Conservation (phyloP, 2,113 vertebrate genomes). For the Puma concolor region DNA sequence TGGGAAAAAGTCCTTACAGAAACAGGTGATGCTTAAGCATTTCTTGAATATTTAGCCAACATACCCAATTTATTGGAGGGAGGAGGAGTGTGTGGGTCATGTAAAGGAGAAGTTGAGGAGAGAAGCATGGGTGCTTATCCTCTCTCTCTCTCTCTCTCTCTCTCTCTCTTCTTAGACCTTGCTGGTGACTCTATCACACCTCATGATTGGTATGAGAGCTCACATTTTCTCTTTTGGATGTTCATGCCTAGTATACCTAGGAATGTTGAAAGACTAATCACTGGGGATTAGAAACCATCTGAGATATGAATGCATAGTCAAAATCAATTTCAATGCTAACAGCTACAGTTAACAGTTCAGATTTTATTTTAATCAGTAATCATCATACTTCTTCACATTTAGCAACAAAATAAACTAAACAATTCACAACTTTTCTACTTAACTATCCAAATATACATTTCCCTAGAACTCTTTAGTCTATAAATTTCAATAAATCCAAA, state of each 20-base stretch:
- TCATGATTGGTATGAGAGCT: not conserved
- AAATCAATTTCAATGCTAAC: not conserved
- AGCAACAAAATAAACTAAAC: not conserved
- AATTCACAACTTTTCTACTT: not conserved
- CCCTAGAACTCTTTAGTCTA: not conserved
- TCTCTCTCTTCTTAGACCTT: not conserved
- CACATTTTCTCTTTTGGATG: not conserved
- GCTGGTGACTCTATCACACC: not conserved
- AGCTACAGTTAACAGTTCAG: not conserved
- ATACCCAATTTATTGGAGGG: not conserved
- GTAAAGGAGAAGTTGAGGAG: not conserved
- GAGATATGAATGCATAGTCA: not conserved
- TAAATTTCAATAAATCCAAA: not conserved
- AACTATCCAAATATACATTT: not conserved
- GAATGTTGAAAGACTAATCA: not conserved
- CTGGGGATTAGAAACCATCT: not conserved
- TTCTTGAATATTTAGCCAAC: not conserved
- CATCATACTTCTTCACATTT: not conserved
- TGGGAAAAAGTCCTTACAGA: not conserved
- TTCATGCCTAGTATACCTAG: not conserved
- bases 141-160: not conserved
- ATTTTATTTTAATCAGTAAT: slow-evolving; percentile 8
- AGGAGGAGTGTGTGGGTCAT: not conserved
- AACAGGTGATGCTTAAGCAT: not conserved
- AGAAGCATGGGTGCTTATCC: too few relatives aligned